Evolutionary conservation across 2,113 vertebrate genomes (phyloP), one percentile per base, ranked within the genome.

Genomic region (Ammodytes dubius): DNA sequence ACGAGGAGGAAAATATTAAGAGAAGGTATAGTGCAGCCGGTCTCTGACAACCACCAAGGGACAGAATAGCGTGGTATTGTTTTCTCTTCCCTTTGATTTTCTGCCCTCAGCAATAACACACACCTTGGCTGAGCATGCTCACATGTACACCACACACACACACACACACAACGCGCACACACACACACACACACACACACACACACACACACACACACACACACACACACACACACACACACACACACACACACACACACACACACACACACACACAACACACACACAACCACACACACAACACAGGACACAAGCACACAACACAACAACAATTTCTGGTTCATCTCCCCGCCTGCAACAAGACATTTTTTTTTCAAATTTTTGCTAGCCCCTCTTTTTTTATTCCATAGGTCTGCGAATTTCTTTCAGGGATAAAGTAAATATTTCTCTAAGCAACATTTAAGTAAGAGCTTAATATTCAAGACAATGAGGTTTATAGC

Each of bases 61-160:
- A 91, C 37, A 57, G 49, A 82, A 84, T 49, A 35, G 68, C 84
- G 79, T 90, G 72, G 69, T 89, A 89, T 91, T 90, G 90, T 92
- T 91, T 90, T 91, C 84, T 61, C 66, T 73, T 90, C 60, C 43
- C 89, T 92, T 91, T 90, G 81, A 92, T 93, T 90, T 89, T 85
- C 66, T 91, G 86, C 87, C 89, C 77, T 88, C 79, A 84, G 77
- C 87, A 90, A 85, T 87, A 89, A 88, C 84, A 83, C 43, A 70
- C 47, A 45, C 68, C 17, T 54, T 37, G 10, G 27, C 27, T 27
- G 27, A 27, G 27, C 27, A 27, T 27, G 27, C 42, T 43, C 64
- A 37, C 39, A 46, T 9, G 39, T 42, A 53, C 49, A 64, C 70
- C 37, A 43, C 19, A 12, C 53, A 77, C 74, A 57, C 63, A 71